These are phyloP conservation scores for Notiomystis cincta DNA, from an alignment of 2,113 vertebrate species.

Conservation along the genomic window DNA sequence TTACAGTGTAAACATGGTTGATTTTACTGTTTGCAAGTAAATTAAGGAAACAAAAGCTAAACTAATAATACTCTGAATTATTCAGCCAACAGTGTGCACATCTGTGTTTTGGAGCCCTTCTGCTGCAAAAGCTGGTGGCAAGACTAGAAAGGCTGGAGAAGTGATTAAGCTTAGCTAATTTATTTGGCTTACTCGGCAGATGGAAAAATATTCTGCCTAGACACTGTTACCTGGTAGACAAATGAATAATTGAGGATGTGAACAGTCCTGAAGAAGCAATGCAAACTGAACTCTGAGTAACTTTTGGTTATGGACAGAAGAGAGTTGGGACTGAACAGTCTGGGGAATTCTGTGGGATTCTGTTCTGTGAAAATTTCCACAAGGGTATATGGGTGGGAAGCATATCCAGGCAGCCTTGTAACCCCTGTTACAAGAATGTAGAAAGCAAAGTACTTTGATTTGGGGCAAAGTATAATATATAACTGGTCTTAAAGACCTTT, in stretches of 20 bases:
- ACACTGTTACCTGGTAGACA: neutral
- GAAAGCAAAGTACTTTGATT: neutral
- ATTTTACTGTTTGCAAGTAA: conserved; percentile 1
- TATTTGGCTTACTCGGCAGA: neutral
- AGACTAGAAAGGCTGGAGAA: neutral
- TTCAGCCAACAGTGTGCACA: neutral
- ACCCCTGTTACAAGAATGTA: neutral
- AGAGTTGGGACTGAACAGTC: neutral
- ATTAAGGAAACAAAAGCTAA: neutral
- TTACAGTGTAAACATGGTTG: neutral
- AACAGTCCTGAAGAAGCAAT: neutral
- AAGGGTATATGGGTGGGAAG: neutral
- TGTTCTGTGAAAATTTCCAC: neutral
- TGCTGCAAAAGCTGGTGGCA: neutral
- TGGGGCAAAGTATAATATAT: neutral
- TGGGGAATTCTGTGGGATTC: neutral
- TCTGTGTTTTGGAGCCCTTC: neutral
- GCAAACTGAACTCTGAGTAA: neutral
- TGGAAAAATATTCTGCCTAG: neutral
- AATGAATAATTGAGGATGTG: neutral
- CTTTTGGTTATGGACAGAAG: neutral
- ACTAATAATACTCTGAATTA: neutral
- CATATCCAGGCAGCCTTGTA: neutral
- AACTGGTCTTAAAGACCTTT: neutral
- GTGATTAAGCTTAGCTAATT: neutral